Percentiles rank a stretch among this genome's conserved stretches.
Conservation (phyloP, 2,797 vertebrate species). For the Tiaroga cobitis region DNA sequence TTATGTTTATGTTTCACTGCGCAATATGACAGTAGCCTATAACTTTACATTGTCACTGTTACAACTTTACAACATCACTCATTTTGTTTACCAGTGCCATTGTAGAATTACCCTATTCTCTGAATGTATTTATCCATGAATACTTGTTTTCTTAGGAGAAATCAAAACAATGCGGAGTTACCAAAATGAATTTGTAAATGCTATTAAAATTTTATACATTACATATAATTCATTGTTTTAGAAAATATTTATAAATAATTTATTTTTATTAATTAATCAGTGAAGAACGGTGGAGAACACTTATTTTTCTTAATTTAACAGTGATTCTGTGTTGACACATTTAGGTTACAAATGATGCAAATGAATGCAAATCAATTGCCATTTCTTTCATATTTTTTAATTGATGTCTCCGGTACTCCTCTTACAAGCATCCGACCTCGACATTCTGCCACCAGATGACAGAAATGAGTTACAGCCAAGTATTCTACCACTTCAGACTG, state of each 20-base stretch:
- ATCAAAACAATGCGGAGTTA: no score
- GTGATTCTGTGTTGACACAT: not conserved
- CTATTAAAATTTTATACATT: no score
- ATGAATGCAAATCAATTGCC: not conserved
- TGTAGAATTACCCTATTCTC: not conserved
- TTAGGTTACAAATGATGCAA: not conserved
- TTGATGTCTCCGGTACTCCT: not conserved
- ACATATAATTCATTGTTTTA: no score
- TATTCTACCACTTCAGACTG: slow-evolving; percentile 17
- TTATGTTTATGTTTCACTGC: not conserved
- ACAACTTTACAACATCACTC: not conserved
- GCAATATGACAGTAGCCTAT: not conserved
- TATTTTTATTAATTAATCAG: not conserved
- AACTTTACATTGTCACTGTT: not conserved
- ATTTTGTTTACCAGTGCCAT: not conserved
- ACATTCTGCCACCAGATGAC: not conserved
- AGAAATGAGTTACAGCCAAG: slow-evolving; percentile 18
- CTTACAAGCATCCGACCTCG: not conserved
- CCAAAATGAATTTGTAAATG: no score
- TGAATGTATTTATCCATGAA: not conserved
- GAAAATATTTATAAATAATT: not conserved
- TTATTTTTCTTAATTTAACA: not conserved
- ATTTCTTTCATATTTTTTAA: not conserved
- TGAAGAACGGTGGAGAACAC: not conserved
- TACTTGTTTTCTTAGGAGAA: not conserved